Conservation (phyloP, 2,113 vertebrate genomes). For the Protomyctophum bolini region DNA sequence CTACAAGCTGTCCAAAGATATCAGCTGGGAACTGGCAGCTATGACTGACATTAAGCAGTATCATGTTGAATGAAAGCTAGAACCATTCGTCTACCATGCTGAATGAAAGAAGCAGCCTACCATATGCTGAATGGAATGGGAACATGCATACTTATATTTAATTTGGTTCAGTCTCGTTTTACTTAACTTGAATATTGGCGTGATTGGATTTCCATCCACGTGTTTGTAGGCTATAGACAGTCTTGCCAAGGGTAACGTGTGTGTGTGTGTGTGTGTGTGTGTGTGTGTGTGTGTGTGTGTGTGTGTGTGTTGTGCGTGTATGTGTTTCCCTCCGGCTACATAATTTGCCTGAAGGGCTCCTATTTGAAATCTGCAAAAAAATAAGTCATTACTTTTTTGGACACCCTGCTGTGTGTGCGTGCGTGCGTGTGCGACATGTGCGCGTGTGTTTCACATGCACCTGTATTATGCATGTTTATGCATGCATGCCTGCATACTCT, state of each 20-base stretch:
- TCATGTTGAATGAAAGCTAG: no score
- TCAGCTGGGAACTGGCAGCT: no score
- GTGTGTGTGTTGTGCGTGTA: background rate
- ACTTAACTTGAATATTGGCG: background rate
- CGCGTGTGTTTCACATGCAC: background rate
- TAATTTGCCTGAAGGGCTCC: conserved; percentile 22
- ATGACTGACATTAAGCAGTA: no score
- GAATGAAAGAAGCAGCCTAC: no score
- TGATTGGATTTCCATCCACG: conserved; percentile 15
- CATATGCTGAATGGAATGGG: no score
- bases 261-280: conserved; percentile 3
- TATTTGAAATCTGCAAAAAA: conserved; percentile 40
- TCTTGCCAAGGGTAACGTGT: background rate
- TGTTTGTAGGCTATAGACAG: background rate
- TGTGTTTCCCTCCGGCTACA: conserved; percentile 16
- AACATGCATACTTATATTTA: no score
- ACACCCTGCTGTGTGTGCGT: conserved; percentile 22
- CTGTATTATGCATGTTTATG: no score
- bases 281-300: background rate
- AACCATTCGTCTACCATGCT: no score
- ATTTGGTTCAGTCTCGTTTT: no score
- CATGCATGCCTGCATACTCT: no score
- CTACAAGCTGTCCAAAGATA: no score
- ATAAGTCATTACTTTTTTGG: conserved; percentile 31
- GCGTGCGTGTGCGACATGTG: background rate